These are phyloP conservation scores for Hyperoplus lanceolatus DNA, from an alignment of 2,797 vertebrate genomes.

Conservation along the genomic window DNA sequence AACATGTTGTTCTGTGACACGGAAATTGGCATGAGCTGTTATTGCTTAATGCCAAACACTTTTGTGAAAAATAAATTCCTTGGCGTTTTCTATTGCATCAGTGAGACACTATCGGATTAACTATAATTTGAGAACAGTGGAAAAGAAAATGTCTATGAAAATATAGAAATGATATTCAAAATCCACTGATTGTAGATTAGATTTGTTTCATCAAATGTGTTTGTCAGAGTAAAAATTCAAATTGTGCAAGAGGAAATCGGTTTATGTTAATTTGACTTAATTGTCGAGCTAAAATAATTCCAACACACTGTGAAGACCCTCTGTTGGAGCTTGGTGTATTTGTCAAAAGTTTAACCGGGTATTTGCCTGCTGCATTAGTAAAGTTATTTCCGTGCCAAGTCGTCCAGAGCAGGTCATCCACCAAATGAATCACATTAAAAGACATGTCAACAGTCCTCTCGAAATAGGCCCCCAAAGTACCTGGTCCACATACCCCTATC, in stretches of 20 bases:
- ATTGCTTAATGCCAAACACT: neutral
- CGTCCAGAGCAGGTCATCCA: conserved; percentile 69
- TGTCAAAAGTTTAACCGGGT: conserved; percentile 60
- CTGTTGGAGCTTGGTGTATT: conserved; percentile 34
- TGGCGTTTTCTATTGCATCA: neutral
- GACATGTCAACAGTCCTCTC: conserved; percentile 77
- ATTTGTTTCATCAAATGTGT: too few relatives aligned
- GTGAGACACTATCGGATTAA: neutral
- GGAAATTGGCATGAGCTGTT: neutral
- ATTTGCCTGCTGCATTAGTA: conserved; percentile 62
- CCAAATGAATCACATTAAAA: conserved; percentile 83
- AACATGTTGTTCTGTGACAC: neutral
- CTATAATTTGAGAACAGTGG: neutral
- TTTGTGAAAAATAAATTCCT: neutral
- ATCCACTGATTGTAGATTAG: too few relatives aligned
- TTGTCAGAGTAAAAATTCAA: neutral
- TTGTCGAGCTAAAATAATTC: conserved; percentile 11
- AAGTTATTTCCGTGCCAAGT: conserved; percentile 82
- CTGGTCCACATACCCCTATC: conserved; percentile 74
- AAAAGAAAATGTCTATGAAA: conserved; percentile 6
- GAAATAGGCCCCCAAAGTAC: conserved; percentile 82
- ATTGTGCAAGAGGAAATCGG: neutral
- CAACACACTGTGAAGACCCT: conserved; percentile 11
- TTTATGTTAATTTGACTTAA: neutral
- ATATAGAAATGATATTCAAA: neutral